Evolutionary conservation across 92 coral and sea anemone species (phyloP).

Genomic region (Micromussa lordhowensis): DNA sequence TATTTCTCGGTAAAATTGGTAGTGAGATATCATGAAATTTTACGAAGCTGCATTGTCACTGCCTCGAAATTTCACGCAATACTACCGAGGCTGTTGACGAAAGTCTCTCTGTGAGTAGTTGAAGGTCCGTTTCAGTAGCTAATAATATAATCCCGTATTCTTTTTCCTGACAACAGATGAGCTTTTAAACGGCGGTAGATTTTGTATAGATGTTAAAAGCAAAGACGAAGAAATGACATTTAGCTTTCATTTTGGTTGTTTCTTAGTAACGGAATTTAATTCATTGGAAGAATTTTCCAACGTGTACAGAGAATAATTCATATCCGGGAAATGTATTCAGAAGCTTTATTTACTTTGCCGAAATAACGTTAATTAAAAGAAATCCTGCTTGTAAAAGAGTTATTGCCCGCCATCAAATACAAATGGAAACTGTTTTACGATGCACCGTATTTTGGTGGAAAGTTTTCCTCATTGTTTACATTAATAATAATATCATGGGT

Average conservation of each 20-base stretch:
- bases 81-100: neutral
- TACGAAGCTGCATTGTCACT: neutral
- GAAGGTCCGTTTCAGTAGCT: neutral
- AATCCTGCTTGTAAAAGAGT: neutral
- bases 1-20: neutral
- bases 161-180: neutral
- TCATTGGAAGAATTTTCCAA: slow-evolving; percentile 1
- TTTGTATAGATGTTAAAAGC: neutral
- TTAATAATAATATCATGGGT: too few relatives aligned
- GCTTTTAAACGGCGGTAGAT: neutral
- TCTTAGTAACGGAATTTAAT: slow-evolving; percentile 27
- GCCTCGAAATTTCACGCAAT: neutral
- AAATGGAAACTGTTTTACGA: neutral
- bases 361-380: neutral
- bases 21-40: neutral
- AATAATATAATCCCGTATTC: neutral
- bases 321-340: neutral
- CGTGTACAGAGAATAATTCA: slow-evolving; percentile 9
- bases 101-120: neutral
- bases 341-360: neutral
- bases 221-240: neutral
- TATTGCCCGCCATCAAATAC: neutral
- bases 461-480: too few relatives aligned
- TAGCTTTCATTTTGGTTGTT: neutral
- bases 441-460: too few relatives aligned